Conservation (phyloP, 2,888 invertebrate species). For the Lasioglossum morio region DNA sequence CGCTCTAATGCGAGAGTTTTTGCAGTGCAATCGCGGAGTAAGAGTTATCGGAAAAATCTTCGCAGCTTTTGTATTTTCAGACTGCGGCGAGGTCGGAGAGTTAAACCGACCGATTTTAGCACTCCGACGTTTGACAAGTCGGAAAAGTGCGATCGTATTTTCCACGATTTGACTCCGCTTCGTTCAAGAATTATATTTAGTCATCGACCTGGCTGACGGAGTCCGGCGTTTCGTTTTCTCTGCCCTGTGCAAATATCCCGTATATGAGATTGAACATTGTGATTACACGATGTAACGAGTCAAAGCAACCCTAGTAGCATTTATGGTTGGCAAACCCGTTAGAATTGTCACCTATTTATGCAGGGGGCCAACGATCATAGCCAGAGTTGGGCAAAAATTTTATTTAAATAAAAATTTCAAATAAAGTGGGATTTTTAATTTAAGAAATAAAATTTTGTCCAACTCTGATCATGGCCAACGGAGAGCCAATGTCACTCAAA, state of each 20-base stretch:
- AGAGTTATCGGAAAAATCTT: constrained; percentile 43
- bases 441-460: no score
- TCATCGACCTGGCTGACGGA: constrained; percentile 21
- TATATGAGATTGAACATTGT: background rate
- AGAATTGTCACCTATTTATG: no score
- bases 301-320: background rate
- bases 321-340: no score
- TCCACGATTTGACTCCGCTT: background rate
- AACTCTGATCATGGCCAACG: no score
- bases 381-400: no score
- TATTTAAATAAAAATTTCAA: no score
- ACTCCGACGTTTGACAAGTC: background rate
- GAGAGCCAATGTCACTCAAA: no score
- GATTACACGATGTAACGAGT: background rate
- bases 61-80: constrained; percentile 33
- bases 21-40: constrained; percentile 8
- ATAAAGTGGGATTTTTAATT: no score
- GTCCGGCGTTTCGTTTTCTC: background rate
- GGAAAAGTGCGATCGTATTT: background rate
- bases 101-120: background rate
- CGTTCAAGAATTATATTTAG: background rate
- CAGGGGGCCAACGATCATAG: no score
- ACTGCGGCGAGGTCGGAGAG: background rate
- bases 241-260: background rate
- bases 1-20: background rate